Percentiles rank a stretch among this genome's conserved stretches.
phyloP scores from a whole-genome alignment of 2,888 invertebrate species.

The Dexiosoma caninum region DNA sequence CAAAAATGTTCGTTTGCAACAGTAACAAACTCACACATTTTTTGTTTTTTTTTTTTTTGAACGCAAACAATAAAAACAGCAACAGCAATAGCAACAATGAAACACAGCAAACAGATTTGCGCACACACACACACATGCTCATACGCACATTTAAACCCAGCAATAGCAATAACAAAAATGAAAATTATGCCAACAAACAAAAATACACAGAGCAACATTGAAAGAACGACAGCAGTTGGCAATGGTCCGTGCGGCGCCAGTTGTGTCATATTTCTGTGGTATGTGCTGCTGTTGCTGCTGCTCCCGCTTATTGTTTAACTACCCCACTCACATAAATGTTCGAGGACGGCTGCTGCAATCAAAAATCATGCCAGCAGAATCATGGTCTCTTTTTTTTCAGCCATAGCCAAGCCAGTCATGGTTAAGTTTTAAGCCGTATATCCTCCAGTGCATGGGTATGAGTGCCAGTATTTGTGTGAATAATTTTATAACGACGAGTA shows the following conservation, averaged over 20 bases:
- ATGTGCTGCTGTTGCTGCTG: conserved; percentile 52
- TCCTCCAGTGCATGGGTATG: background rate
- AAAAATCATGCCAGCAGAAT: conserved; percentile 42
- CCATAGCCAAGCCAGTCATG: conserved; percentile 51
- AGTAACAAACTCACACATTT: conserved; percentile 51
- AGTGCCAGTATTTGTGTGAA: conserved; percentile 26
- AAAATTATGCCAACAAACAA: conserved; percentile 38
- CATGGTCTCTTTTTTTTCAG: conserved; percentile 14
- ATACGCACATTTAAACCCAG: background rate
- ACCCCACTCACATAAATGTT: conserved; percentile 4
- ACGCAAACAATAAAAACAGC: conserved; percentile 26
- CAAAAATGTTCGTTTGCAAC: conserved; percentile 46
- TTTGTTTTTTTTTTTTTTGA: conserved; percentile 36
- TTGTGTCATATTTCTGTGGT: conserved; percentile 67
- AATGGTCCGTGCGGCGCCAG: conserved; percentile 68
- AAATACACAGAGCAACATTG: conserved; percentile 45
- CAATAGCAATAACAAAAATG: conserved; percentile 6
- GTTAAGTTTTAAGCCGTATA: conserved; percentile 49
- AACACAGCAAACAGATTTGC: background rate
- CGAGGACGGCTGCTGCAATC: conserved; percentile 3
- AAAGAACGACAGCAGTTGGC: conserved; percentile 62
- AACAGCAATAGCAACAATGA: conserved; percentile 17
- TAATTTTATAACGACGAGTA: conserved; percentile 53
- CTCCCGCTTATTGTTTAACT: conserved; percentile 48
- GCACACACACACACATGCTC: background rate